Evolutionary conservation across 2,113 vertebrate species (phyloP).

Genomic region (Mastomys natalensis): DNA sequence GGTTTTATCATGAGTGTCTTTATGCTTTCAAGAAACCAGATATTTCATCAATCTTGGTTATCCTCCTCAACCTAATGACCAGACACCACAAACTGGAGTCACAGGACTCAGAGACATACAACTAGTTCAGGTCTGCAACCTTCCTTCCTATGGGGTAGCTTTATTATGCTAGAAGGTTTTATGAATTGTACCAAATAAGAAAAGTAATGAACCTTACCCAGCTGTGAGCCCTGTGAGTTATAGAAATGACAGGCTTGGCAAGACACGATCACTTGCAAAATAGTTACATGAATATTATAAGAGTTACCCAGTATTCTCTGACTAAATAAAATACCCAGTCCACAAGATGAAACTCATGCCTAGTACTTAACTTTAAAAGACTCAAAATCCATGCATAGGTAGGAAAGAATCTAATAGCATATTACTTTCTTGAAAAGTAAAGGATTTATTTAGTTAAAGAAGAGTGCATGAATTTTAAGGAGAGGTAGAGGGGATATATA

Average conservation of each 20-base stretch:
- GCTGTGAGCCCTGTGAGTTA: background rate
- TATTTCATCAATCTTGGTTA: background rate
- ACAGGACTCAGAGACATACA: background rate
- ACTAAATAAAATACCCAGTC: background rate
- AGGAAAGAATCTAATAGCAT: background rate
- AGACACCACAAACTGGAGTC: background rate
- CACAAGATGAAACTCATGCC: background rate
- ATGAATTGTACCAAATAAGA: background rate
- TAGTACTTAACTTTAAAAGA: background rate
- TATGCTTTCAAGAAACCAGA: background rate
- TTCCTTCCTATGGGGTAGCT: background rate
- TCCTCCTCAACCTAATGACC: background rate
- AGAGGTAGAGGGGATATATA: background rate
- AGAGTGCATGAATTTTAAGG: background rate
- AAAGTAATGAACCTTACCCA: background rate
- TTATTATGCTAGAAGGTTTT: background rate
- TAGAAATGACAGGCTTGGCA: background rate
- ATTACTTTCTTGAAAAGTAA: background rate
- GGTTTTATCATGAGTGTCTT: no score
- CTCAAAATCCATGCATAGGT: background rate
- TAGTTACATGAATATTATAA: background rate
- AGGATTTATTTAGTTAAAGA: background rate
- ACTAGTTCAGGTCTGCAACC: background rate
- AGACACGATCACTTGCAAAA: background rate
- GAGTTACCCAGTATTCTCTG: background rate